These are phyloP conservation scores for Argya squamiceps DNA, from an alignment of 2,797 vertebrate species.

Conservation along the genomic window DNA sequence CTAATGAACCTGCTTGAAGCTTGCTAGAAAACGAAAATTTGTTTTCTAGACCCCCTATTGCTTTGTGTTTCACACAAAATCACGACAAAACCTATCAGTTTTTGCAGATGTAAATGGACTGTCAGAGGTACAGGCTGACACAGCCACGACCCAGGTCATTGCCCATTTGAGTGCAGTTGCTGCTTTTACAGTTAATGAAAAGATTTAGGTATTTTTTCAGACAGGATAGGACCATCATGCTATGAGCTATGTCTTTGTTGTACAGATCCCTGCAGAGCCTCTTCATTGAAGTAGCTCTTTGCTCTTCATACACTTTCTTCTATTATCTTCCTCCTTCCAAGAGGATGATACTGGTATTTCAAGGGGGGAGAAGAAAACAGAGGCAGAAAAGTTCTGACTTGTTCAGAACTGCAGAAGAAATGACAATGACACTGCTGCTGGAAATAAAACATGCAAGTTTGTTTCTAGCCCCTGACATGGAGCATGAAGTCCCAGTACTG, in stretches of 20 bases:
- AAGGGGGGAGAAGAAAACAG: background rate
- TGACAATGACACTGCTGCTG: background rate
- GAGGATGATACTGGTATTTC: background rate
- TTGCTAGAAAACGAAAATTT: background rate
- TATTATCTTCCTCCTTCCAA: background rate
- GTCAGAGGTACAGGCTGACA: background rate
- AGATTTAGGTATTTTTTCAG: background rate
- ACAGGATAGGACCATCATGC: background rate
- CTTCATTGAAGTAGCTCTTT: background rate
- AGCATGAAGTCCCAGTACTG: background rate
- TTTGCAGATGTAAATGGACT: background rate
- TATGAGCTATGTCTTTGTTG: background rate
- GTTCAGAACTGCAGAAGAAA: background rate
- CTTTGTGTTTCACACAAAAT: background rate
- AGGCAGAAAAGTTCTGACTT: background rate
- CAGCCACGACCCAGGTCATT: rapidly evolving
- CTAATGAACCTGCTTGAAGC: background rate
- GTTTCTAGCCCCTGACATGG: background rate
- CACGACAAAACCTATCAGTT: background rate
- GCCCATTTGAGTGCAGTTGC: background rate
- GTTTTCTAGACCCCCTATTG: background rate
- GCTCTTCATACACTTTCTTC: background rate
- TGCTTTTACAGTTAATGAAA: background rate
- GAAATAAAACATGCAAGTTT: background rate
- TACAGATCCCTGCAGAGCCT: background rate